Percentiles rank a stretch among this genome's conserved stretches.
phyloP scores from a whole-genome alignment of 2,797 vertebrate genomes.

The Numenius phaeopus region DNA sequence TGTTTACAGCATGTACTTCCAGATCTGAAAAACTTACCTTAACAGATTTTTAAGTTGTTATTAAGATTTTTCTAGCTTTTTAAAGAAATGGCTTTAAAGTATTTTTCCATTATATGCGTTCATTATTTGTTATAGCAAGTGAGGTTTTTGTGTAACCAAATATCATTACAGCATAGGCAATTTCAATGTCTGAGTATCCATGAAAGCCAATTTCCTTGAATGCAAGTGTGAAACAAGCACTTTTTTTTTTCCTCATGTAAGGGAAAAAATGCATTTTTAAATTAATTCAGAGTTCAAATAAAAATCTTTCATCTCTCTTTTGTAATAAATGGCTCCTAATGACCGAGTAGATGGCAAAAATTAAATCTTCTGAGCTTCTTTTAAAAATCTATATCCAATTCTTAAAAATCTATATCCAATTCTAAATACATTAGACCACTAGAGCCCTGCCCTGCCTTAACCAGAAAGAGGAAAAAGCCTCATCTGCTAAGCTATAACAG shows the following conservation, averaged over 20 bases:
- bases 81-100: neutral
- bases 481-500: neutral
- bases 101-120: neutral
- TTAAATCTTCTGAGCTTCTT: constrained; percentile 15
- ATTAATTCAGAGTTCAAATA: constrained; percentile 40
- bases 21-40: neutral
- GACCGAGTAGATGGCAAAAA: neutral
- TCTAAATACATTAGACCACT: constrained; percentile 15
- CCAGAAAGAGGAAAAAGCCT: neutral
- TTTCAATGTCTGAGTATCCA: neutral
- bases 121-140: neutral
- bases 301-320: neutral
- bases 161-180: neutral
- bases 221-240: neutral
- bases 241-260: neutral
- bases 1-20: neutral
- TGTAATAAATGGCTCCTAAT: constrained; percentile 34
- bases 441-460: neutral
- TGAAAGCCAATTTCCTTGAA: neutral
- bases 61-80: constrained; percentile 4
- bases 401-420: constrained; percentile 64
- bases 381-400: constrained; percentile 58
- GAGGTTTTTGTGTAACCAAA: constrained; percentile 13
- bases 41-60: constrained; percentile 8
- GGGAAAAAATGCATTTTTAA: neutral